These are phyloP conservation scores for Paralichthys olivaceus DNA, from an alignment of 2,113 vertebrate species.

Conservation along the genomic window DNA sequence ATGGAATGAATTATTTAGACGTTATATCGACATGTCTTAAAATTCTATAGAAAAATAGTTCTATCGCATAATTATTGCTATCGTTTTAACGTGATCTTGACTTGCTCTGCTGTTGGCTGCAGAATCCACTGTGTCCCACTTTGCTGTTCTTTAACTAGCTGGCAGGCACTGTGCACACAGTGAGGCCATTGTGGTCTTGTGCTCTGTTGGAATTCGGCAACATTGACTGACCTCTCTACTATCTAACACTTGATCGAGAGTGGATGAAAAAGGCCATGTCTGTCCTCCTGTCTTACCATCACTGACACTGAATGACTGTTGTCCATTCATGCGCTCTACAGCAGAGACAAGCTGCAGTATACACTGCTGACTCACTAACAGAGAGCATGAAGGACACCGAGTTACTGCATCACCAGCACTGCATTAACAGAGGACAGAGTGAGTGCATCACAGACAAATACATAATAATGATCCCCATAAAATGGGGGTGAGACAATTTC, in stretches of 20 bases:
- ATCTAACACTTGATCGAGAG: neutral
- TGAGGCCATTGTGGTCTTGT: conserved; percentile 42
- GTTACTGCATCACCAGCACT: neutral
- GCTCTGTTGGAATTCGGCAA: neutral
- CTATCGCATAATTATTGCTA: too few relatives aligned
- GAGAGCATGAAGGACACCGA: neutral
- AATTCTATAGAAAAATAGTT: too few relatives aligned
- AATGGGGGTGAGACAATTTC: too few relatives aligned
- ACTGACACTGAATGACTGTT: conserved; percentile 28
- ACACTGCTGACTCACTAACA: conserved; percentile 5
- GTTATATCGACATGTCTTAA: too few relatives aligned
- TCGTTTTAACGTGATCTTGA: conserved; percentile 32
- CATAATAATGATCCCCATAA: too few relatives aligned
- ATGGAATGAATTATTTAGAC: too few relatives aligned
- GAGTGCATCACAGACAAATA: neutral
- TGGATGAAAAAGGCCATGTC: neutral
- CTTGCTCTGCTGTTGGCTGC: conserved; percentile 4
- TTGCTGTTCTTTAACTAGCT: neutral
- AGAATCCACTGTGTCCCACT: conserved; percentile 13
- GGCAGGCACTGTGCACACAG: conserved; percentile 26
- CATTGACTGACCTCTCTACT: neutral
- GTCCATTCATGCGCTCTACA: neutral
- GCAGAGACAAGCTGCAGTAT: conserved; percentile 12
- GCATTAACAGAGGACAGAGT: neutral
- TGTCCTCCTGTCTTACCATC: conserved; percentile 34